Percentiles rank a stretch among this genome's conserved stretches.
These are phyloP conservation scores for Cynodonichthys magdalenae DNA, from an alignment of 2,797 vertebrate species.

Conservation along the genomic window DNA sequence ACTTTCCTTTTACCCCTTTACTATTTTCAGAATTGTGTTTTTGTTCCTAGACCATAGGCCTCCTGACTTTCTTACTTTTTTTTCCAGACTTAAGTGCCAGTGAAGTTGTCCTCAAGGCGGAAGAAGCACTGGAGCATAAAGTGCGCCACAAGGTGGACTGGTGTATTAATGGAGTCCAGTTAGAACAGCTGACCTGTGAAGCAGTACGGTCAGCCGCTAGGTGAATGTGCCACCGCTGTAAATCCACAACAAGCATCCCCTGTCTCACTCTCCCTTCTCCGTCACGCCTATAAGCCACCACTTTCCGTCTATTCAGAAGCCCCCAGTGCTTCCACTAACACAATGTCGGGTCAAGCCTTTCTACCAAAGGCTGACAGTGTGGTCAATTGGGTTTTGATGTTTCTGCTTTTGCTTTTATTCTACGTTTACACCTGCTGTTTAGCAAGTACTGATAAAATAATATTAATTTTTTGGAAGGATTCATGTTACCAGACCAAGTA, in stretches of 20 bases:
- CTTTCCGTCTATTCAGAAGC: conserved; percentile 51
- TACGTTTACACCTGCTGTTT: conserved; percentile 58
- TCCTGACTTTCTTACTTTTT: conserved; percentile 46
- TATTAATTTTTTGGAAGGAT: conserved; percentile 56
- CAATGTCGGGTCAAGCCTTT: conserved; percentile 75
- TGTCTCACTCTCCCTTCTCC: conserved; percentile 54
- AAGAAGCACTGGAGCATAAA: conserved; percentile 66
- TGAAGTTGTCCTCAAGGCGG: conserved; percentile 70
- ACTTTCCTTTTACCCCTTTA: conserved; percentile 50
- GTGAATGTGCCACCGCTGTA: conserved; percentile 65
- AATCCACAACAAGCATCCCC: conserved; percentile 72
- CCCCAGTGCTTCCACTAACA: conserved; percentile 54
- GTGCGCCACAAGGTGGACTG: conserved; percentile 70
- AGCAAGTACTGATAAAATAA: conserved; percentile 57
- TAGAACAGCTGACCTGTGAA: conserved; percentile 75
- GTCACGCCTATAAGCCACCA: conserved; percentile 65
- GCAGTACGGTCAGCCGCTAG: conserved; percentile 70
- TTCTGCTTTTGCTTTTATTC: conserved; percentile 60
- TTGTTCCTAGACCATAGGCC: conserved; percentile 48
- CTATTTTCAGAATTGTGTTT: conserved; percentile 44
- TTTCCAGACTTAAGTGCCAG: conserved; percentile 66
- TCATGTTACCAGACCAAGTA: conserved; percentile 45
- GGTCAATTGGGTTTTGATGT: conserved; percentile 72
- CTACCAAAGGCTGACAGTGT: conserved; percentile 66
- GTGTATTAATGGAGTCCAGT: conserved; percentile 76